Percentiles rank a stretch among this genome's conserved stretches.
Evolutionary conservation across 2,797 vertebrate genomes (phyloP).

Genomic region (Pangasius sanitwongsei): DNA sequence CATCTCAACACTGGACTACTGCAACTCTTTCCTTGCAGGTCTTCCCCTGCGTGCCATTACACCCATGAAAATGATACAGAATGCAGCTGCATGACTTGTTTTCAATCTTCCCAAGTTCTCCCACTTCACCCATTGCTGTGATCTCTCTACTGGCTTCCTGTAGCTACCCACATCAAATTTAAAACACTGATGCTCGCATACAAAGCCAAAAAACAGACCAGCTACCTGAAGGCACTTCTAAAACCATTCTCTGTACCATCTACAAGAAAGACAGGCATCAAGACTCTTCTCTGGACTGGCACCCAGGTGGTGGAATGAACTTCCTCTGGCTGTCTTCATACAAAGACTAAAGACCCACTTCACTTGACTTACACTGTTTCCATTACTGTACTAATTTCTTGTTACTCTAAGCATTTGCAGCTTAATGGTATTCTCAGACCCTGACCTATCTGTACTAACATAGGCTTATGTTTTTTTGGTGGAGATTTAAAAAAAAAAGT

Average conservation of each 20-base stretch:
- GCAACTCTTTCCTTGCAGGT: neutral
- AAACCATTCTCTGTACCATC: neutral
- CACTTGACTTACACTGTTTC: neutral
- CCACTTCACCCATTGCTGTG: neutral
- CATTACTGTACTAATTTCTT: neutral
- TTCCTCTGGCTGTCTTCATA: neutral
- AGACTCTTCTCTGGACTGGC: neutral
- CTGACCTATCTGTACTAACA: neutral
- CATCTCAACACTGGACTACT: neutral
- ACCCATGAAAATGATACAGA: slow-evolving; percentile 4
- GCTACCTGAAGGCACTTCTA: neutral
- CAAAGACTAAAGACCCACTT: neutral
- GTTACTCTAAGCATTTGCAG: neutral
- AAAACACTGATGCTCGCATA: neutral
- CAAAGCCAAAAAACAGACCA: neutral
- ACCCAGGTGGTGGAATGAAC: neutral
- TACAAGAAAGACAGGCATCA: neutral
- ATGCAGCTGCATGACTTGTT: slow-evolving; percentile 10
- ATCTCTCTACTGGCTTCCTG: neutral
- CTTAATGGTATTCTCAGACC: neutral
- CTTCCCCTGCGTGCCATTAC: neutral
- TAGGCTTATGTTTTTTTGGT: neutral
- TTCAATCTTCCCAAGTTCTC: neutral
- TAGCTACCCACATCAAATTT: neutral
- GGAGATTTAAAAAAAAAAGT: too few species aligned